phyloP scores from a whole-genome alignment of 2,113 vertebrate species.

The Atractosteus spatula region DNA sequence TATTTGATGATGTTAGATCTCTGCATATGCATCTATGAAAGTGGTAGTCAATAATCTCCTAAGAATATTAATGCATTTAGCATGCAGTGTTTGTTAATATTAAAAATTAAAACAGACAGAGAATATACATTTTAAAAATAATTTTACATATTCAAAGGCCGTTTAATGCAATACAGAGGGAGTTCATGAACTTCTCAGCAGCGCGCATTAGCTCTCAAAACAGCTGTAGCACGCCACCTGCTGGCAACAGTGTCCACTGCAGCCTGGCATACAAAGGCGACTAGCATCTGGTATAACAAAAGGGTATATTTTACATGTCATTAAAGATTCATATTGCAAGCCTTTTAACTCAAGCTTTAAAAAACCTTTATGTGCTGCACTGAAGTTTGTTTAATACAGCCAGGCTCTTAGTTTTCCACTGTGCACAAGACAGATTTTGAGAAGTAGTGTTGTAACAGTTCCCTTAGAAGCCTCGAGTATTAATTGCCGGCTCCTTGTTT shows the following conservation, averaged over 20 bases:
- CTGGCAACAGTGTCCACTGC: constrained; percentile 37
- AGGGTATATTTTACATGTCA: neutral
- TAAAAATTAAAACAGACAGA: constrained; percentile 5
- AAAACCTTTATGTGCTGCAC: no score
- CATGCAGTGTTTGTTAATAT: constrained; percentile 32
- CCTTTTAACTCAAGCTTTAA: no score
- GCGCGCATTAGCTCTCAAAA: constrained; percentile 42
- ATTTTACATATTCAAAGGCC: constrained; percentile 66
- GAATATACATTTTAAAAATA: constrained; percentile 45
- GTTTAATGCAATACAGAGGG: constrained; percentile 50
- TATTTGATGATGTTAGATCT: constrained; percentile 61
- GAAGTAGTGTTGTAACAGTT: no score
- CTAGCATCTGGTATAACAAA: no score
- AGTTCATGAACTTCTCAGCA: constrained; percentile 57
- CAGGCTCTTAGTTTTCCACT: no score
- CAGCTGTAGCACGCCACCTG: constrained; percentile 41
- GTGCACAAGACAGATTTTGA: no score
- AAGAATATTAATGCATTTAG: constrained; percentile 53
- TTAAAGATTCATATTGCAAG: no score
- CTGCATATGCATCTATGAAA: constrained; percentile 53
- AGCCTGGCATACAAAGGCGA: constrained; percentile 12
- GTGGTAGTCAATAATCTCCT: constrained; percentile 52
- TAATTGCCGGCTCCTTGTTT: no score
- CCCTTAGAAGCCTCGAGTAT: no score
- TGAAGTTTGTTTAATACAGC: no score